A percentile compares a stretch with the other conserved stretches of the same genome.
Evolutionary conservation across 2,113 vertebrate genomes (phyloP).

Genomic region (Hippoglossus stenolepis): DNA sequence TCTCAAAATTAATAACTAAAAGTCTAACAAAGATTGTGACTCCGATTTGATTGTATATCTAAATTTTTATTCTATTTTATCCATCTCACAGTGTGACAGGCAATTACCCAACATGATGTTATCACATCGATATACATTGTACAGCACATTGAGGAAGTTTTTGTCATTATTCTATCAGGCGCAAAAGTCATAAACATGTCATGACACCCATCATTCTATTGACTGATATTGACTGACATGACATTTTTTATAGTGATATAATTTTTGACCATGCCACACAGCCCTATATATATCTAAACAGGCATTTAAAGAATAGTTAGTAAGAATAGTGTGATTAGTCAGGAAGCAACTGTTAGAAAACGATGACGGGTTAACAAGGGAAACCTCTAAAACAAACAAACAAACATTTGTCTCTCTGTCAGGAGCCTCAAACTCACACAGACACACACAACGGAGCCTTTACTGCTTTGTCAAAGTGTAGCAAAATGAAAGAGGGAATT

Average conservation of each 20-base stretch:
- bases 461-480: constrained; percentile 21
- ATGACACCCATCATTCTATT: neutral
- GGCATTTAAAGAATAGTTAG: constrained; percentile 30
- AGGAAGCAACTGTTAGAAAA: constrained; percentile 61
- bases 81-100: neutral
- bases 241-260: neutral
- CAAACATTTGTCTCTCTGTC: constrained; percentile 7
- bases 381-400: constrained; percentile 22
- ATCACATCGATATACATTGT: too few relatives aligned
- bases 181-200: too few relatives aligned
- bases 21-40: neutral
- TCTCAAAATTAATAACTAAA: neutral
- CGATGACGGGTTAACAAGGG: constrained; percentile 40
- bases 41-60: neutral
- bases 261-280: neutral
- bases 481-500: constrained; percentile 20
- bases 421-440: constrained; percentile 26
- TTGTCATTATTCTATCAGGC: too few relatives aligned
- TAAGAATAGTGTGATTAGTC: constrained; percentile 45
- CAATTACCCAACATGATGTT: too few relatives aligned
- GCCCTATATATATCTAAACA: neutral
- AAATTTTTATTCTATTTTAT: neutral
- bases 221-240: neutral
- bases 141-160: too few relatives aligned
- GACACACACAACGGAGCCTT: constrained; percentile 9